Conservation (phyloP, 92 coral and sea anemone genomes). For the Meandrina meandrites region DNA sequence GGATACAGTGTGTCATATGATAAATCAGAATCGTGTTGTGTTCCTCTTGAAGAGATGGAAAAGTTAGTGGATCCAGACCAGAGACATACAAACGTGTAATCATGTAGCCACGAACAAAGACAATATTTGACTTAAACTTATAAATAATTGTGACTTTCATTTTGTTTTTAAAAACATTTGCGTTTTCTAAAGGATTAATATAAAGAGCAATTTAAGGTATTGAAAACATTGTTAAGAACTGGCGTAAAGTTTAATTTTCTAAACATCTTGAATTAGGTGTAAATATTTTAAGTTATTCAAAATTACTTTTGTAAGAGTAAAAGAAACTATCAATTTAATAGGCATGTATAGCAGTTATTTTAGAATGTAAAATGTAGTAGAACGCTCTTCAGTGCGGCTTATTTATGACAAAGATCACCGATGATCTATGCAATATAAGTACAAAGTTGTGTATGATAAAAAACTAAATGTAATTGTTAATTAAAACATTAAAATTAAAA, state of each 20-base stretch:
- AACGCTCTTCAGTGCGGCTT: background rate
- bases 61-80: conserved; percentile 21
- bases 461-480: background rate
- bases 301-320: conserved; percentile 21
- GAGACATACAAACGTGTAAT: conserved; percentile 29
- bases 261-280: conserved; percentile 1
- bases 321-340: background rate
- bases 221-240: background rate
- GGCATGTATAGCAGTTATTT: background rate
- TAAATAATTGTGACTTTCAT: background rate
- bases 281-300: conserved; percentile 11
- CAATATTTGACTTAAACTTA: background rate
- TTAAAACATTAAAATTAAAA: background rate
- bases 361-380: background rate
- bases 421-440: background rate
- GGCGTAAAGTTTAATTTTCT: background rate
- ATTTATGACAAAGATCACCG: background rate
- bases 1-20: background rate
- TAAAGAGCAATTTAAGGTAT: background rate
- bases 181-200: background rate
- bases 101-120: background rate
- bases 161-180: background rate
- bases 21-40: conserved; percentile 20
- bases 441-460: background rate
- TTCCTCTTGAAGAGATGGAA: conserved; percentile 22